A percentile compares a stretch with the other conserved stretches of the same genome.
Evolutionary conservation across 1,140 invertebrate species (phyloP).

Genomic region (Drosophila subobscura): DNA sequence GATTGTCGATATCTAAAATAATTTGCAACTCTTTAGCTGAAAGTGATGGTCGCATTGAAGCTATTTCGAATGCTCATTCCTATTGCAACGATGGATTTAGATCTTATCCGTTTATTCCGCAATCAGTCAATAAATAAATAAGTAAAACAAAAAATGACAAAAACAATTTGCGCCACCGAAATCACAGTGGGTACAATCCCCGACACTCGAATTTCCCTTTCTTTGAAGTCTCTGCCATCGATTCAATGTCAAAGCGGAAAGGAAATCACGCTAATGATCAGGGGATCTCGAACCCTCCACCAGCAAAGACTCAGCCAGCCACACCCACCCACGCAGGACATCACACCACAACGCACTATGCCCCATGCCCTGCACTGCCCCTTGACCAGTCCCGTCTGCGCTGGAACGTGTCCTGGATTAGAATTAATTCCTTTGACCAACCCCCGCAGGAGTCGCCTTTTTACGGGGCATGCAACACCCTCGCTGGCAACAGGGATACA

Average conservation of each 20-base stretch:
- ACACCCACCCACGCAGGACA: not conserved
- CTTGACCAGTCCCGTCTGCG: constrained; percentile 42
- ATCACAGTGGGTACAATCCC: no score
- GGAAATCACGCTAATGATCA: constrained; percentile 72
- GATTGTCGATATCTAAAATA: no score
- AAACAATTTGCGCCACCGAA: no score
- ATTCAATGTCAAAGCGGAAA: constrained; percentile 43
- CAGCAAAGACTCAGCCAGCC: not conserved
- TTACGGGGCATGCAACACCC: constrained; percentile 39
- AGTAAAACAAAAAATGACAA: no score
- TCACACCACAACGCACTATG: not conserved
- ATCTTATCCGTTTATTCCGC: no score
- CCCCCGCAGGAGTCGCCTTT: constrained; percentile 28
- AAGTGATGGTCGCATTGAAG: no score
- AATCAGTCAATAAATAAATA: no score
- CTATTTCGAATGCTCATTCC: no score
- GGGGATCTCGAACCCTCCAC: constrained; percentile 33
- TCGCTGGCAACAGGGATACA: constrained; percentile 16
- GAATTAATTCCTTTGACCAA: constrained; percentile 61
- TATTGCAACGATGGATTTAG: no score
- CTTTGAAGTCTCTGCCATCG: constrained; percentile 1
- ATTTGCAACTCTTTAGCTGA: no score
- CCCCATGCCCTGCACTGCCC: not conserved
- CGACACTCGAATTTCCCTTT: constrained; percentile 9
- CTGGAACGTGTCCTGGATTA: constrained; percentile 72